Evolutionary conservation across 1,140 invertebrate species (phyloP), one percentile per base, ranked within the genome.

Genomic region (Leptinotarsa texana): DNA sequence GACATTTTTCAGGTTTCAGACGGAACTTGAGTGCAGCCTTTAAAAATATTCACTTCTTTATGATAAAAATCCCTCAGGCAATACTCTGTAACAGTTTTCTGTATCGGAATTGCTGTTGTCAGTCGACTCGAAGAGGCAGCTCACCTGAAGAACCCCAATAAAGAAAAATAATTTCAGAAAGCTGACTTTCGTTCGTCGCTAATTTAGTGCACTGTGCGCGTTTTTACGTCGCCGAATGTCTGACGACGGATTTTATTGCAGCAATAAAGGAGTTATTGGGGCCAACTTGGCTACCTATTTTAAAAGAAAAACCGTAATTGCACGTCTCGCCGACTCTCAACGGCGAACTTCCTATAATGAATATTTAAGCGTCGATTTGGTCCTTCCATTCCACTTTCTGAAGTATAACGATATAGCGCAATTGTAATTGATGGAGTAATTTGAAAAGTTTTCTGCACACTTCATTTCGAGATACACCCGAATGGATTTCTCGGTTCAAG

Each of bases 241-340:
- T 57, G 51, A 57, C 51, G 51, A 17, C n/a, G 51, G 51, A 57
- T 57, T 57, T 57, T 57, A 57, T 57, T 57, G 51, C 51, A 57
- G 51, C n/a, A 57, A 57, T 57, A 57, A 57, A 57, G 51, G n/a
- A 57, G 51, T 57, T 57, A 57, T 57, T 57, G 51, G 51, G 51
- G 51, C 51, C 51, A 57, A 57, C 15, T 57, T 57, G 51, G 51
- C 51, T 57, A 57, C 51, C 51, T 57, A 57, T 57, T 57, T 17
- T 57, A 18, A 57, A 15, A 57, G n/a, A 57, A 57, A 57, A 57
- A 57, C 51, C 3, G 51, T 57, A 57, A 57, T 17, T 57, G 51
- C 51, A 17, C 51, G 51, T 57, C 51, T 57, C n/a, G 51, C 51
- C 51, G 17, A 18, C 51, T 57, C 51, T 57, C 51, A 57, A 18